Evolutionary conservation across 2,797 vertebrate species (phyloP).

Genomic region (Xenentodon cancila): DNA sequence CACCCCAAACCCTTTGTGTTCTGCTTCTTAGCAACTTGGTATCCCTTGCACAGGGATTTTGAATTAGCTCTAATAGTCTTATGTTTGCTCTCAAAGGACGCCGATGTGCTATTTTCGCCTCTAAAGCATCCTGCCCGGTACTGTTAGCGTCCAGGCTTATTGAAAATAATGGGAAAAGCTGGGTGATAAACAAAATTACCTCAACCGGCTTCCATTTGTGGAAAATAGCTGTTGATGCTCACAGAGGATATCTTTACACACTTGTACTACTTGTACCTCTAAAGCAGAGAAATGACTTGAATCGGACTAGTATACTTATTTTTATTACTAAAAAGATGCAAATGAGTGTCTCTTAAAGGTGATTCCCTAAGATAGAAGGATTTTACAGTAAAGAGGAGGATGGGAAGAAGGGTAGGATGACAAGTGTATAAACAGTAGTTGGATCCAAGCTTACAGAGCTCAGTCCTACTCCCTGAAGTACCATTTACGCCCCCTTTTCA

Average conservation of each 20-base stretch:
- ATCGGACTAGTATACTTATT: background rate
- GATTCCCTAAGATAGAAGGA: background rate
- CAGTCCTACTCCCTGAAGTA: conserved; percentile 31
- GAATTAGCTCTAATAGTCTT: conserved; percentile 62
- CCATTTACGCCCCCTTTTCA: conserved; percentile 39
- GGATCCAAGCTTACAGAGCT: conserved; percentile 16
- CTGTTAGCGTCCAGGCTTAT: conserved; percentile 39
- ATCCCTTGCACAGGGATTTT: conserved; percentile 49
- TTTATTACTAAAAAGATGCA: too few relatives aligned
- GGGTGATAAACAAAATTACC: conserved; percentile 53
- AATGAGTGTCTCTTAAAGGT: conserved; percentile 2
- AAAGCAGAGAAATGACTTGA: background rate
- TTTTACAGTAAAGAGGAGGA: conserved; percentile 3
- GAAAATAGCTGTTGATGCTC: conserved; percentile 33
- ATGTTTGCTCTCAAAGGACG: conserved; percentile 53
- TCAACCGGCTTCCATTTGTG: conserved; percentile 31
- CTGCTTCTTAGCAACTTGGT: conserved; percentile 48
- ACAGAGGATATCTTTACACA: conserved; percentile 14
- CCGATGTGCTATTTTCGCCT: conserved; percentile 44
- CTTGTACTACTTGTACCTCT: background rate
- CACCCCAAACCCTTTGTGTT: conserved; percentile 56
- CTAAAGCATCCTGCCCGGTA: conserved; percentile 29
- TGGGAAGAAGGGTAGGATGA: background rate
- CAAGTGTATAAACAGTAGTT: conserved; percentile 14
- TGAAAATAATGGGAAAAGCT: conserved; percentile 35